Evolutionary conservation across 2,113 vertebrate species (phyloP).

Genomic region (Clarias gariepinus): DNA sequence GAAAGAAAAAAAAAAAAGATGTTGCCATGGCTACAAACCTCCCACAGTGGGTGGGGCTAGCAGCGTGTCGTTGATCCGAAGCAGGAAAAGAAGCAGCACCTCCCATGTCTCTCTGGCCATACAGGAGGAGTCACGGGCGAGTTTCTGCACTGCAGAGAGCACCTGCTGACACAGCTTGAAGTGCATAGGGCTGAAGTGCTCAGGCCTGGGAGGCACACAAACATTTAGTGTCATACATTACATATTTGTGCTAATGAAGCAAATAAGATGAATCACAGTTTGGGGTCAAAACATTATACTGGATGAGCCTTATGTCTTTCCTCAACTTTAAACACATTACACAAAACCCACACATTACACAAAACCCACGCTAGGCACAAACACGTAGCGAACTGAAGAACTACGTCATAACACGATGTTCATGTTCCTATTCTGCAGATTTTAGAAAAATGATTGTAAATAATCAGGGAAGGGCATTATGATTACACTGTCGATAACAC

Average conservation of each 20-base stretch:
- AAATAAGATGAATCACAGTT: background rate
- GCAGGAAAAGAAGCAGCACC: slow-evolving; percentile 87
- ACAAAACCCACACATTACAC: too few species aligned
- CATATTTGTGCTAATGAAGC: background rate
- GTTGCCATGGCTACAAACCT: slow-evolving; percentile 66
- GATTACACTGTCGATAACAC: background rate
- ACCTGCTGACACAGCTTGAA: slow-evolving; percentile 88
- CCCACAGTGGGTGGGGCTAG: slow-evolving; percentile 84
- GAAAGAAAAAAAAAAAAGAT: background rate
- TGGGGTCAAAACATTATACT: background rate
- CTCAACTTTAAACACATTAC: too few species aligned
- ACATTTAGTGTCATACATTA: background rate
- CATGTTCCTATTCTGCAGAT: too few species aligned
- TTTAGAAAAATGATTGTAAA: too few species aligned
- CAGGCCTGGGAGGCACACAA: slow-evolving; percentile 67
- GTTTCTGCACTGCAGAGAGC: slow-evolving; percentile 84
- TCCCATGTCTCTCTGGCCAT: slow-evolving; percentile 95
- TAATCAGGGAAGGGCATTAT: too few species aligned
- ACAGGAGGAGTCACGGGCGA: slow-evolving; percentile 81
- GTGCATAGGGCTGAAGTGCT: slow-evolving; percentile 82
- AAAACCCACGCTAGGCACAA: too few species aligned
- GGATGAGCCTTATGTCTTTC: too few species aligned
- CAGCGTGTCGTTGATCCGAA: slow-evolving; percentile 88
- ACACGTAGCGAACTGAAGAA: too few species aligned
- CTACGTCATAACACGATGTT: too few species aligned